Evolutionary conservation across 2,888 invertebrate species (phyloP).

Genomic region (Caenorhabditis sinica): DNA sequence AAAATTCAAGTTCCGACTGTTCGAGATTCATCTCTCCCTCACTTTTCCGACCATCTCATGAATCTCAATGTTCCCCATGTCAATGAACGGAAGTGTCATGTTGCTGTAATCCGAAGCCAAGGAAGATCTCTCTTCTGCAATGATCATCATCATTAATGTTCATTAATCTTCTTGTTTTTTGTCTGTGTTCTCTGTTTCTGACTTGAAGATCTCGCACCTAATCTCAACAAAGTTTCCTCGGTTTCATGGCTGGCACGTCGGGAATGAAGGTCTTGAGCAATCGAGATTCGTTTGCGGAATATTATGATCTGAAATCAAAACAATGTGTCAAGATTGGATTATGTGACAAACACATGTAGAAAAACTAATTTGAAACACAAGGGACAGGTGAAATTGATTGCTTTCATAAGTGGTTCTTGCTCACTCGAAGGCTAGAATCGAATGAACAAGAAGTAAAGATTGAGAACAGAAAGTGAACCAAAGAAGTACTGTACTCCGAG

Average conservation of each 20-base stretch:
- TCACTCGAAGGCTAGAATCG: neutral
- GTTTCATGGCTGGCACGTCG: constrained; percentile 64
- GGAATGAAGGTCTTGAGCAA: constrained; percentile 33
- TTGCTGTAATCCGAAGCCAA: constrained; percentile 72
- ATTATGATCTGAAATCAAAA: constrained; percentile 27
- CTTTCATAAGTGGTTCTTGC: neutral
- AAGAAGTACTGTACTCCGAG: too few relatives aligned
- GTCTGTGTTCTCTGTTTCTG: neutral
- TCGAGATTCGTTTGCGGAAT: constrained; percentile 40
- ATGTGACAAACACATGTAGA: neutral
- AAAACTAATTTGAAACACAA: constrained; percentile 2
- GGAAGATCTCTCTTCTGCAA: constrained; percentile 67
- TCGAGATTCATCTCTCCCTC: constrained; percentile 8
- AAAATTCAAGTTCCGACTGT: constrained; percentile 6
- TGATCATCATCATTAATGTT: neutral
- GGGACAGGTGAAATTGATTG: neutral
- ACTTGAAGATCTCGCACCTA: constrained; percentile 37
- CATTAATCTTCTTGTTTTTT: neutral
- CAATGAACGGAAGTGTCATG: constrained; percentile 72
- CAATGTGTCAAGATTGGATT: constrained; percentile 1
- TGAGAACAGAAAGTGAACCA: neutral
- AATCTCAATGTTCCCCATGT: constrained; percentile 75
- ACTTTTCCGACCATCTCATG: constrained; percentile 81
- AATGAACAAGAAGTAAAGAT: neutral
- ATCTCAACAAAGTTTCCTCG: constrained; percentile 69